A percentile compares a stretch with the other conserved stretches of the same genome.
Evolutionary conservation across 1,140 invertebrate species (phyloP).

Genomic region (Polypedilum pembai): DNA sequence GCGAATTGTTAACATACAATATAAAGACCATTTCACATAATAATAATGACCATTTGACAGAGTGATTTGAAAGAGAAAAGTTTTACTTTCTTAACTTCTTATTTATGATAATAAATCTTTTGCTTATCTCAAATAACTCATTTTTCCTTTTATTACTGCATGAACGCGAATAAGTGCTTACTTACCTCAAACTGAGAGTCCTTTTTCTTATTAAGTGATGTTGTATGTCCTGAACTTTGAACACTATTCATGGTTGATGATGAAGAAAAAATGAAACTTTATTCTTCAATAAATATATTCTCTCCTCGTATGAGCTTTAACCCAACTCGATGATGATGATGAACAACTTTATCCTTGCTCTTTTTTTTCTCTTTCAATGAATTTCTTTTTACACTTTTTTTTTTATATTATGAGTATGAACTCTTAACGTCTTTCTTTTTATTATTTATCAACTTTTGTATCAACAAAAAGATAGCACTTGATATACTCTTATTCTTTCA

Average conservation of each 20-base stretch:
- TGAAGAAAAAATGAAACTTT: neutral
- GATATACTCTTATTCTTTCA: neutral
- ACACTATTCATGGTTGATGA: slow-evolving; percentile 24
- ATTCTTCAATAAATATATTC: neutral
- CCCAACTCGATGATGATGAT: neutral
- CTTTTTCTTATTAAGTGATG: slow-evolving; percentile 23
- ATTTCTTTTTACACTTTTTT: slow-evolving; percentile 5
- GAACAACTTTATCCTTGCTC: slow-evolving; percentile 11
- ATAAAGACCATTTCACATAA: too few species aligned
- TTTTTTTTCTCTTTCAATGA: neutral
- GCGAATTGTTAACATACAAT: too few species aligned
- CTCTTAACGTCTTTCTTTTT: neutral
- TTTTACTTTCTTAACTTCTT: too few species aligned
- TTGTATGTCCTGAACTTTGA: slow-evolving; percentile 20
- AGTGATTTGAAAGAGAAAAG: too few species aligned
- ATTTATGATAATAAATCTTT: too few species aligned
- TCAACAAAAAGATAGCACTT: neutral
- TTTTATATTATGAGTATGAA: neutral
- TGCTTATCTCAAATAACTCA: too few species aligned
- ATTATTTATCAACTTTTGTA: slow-evolving; percentile 1
- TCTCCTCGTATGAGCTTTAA: neutral
- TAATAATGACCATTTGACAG: too few species aligned
- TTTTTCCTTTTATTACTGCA: neutral
- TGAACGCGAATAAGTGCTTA: neutral
- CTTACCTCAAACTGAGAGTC: slow-evolving; percentile 25